Evolutionary conservation across 2,113 vertebrate species (phyloP).

Genomic region (Rhipidura dahli): DNA sequence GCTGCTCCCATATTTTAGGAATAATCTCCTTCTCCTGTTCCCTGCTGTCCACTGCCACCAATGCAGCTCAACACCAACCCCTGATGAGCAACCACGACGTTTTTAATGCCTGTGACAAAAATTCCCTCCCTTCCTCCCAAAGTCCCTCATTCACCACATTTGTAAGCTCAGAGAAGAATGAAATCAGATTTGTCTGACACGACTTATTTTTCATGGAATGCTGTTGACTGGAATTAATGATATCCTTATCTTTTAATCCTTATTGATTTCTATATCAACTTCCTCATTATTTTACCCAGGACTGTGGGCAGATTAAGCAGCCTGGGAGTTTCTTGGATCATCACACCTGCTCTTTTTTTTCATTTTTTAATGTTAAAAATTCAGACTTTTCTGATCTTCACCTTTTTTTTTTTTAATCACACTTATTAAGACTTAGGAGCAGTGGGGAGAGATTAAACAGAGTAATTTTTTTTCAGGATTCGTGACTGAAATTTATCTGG

Average conservation of each 20-base stretch:
- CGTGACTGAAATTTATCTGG: neutral
- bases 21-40: neutral
- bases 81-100: accelerated
- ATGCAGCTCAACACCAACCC: neutral
- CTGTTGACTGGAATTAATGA: constrained; percentile 5
- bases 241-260: constrained; percentile 26
- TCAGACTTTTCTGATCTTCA: neutral
- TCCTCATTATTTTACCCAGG: neutral
- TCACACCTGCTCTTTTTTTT: neutral
- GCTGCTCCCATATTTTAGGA: neutral
- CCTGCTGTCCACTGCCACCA: neutral
- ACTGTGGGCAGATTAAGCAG: neutral
- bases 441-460: neutral
- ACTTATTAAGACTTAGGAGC: neutral
- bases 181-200: constrained; percentile 19
- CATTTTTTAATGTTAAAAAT: neutral
- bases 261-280: neutral
- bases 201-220: neutral
- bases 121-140: neutral
- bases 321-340: neutral
- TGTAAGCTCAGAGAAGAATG: neutral
- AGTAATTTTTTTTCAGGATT: neutral
- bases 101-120: neutral
- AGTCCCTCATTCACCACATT: neutral
- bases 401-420: neutral